Evolutionary conservation across 2,113 vertebrate species (phyloP), one percentile per base, ranked within the genome.

Genomic region (Tychaedon coryphoeus): DNA sequence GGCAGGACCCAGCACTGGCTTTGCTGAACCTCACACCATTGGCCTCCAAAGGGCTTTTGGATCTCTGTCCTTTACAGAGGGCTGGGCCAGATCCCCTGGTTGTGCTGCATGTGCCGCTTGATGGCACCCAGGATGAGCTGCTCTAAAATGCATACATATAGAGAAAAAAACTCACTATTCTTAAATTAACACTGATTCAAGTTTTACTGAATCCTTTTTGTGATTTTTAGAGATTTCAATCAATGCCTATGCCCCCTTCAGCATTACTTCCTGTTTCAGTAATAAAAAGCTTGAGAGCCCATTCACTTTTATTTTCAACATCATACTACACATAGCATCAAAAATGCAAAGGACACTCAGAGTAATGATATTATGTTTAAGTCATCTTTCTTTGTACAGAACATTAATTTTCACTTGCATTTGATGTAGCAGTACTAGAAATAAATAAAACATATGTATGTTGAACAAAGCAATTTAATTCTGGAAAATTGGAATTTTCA

Each of bases 261-360:
- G 51, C 1, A 1, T 51, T 71, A 60, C 15, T 56, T 53, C 8
- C 67, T 11, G 8, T 78, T 91, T 84, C 65, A 62, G 31, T 54
- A 47, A 62, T 48, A 86, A 74, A 79, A 79, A 66, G 33, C 10
- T 58, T 5, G 3, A 40, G 14, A 90, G 28, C 4, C 28, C 12
- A n/a, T 74, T 71, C 65, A 82, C 14, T 91, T 85, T 36, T 53
- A 69, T 87, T 92, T 93, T 72, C 48, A 72, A 20, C 36, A 65
- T 31, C 31, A 25, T 23, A 69, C 28, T 36, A 79, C 11, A 79
- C 2, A 45, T 5, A 90, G n/a, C 14, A 66, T 45, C 23, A 87
- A 43, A 85, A 43, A 51, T 0, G 0, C 26, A 85, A 60, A 92
- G n/a, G 40, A 62, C 36, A 48, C 13, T 7, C n/a, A 67, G 28